Conservation (phyloP, 2,888 invertebrate species). For the Alsophila aescularia region DNA sequence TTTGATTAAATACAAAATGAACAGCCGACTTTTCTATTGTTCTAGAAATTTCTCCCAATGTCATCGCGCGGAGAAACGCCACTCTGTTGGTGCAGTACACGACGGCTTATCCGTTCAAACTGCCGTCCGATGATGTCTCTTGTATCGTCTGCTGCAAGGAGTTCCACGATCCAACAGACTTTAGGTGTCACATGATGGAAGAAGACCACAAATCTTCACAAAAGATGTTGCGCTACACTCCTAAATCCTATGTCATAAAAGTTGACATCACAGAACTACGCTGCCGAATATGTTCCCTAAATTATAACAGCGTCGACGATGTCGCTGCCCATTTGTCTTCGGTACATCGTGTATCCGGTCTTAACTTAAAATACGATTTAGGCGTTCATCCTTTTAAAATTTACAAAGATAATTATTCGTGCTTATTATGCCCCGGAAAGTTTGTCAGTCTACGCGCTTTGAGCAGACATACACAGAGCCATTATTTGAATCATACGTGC, state of each 20-base stretch:
- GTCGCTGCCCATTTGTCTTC: constrained; percentile 42
- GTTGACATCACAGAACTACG: constrained; percentile 48
- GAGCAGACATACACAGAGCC: constrained; percentile 51
- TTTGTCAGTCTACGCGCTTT: constrained; percentile 43
- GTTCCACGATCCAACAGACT: constrained; percentile 43
- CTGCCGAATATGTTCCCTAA: constrained; percentile 44
- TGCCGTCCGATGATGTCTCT: constrained; percentile 35
- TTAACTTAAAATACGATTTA: constrained; percentile 32
- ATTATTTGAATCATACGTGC: constrained; percentile 49
- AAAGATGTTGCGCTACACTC: constrained; percentile 10
- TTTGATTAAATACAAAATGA: constrained; percentile 8
- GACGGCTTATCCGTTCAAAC: constrained; percentile 56
- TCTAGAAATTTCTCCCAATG: constrained; percentile 51
- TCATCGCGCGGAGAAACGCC: constrained; percentile 51
- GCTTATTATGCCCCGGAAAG: constrained; percentile 45
- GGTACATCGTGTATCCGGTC: constrained; percentile 21
- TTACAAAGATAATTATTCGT: constrained; percentile 36
- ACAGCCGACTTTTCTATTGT: constrained; percentile 52
- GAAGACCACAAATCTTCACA: constrained; percentile 29
- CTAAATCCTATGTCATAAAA: constrained; percentile 38
- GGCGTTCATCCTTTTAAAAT: constrained; percentile 44
- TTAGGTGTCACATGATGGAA: constrained; percentile 48
- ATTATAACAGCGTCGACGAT: constrained; percentile 33
- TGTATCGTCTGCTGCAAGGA: constrained; percentile 45
- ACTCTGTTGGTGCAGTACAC: constrained; percentile 48